Evolutionary conservation across 2,888 invertebrate genomes (phyloP), one percentile per base, ranked within the genome.

Genomic region (Patella pellucida): DNA sequence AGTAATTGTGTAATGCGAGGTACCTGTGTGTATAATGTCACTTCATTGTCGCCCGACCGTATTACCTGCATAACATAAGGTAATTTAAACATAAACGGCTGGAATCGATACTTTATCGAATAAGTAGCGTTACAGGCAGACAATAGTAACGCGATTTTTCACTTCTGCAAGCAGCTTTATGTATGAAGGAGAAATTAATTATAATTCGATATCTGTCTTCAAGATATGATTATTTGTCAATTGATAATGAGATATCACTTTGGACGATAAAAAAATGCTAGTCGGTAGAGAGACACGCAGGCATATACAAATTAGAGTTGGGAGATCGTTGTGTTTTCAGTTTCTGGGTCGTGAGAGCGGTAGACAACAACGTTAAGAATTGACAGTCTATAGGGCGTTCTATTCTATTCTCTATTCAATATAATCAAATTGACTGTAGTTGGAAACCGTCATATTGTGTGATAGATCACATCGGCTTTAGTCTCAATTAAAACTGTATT

Each of bases 191-290:
- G 62, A 62, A 23, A 62, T 62, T 62, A 62, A 62, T 62, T 62
- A 62, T 19, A 62, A 62, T 62, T 62, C 62, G 23, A 62, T 62
- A 62, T 62, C 62, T 23, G 62, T 62, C 19, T 62, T 62, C 23
- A 62, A 62, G 62, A 62, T 62, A 62, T 62, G 23, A 62, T 62
- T 62, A 62, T 62, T 62, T 62, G 62, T 62, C 62, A 62, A 62
- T 62, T 62, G 62, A 62, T 19, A 62, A 62, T 62, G 62, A 62
- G 62, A 62, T 62, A 62, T 62, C 62, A 62, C 23, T 62, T 62
- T 62, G 19, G 23, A 62, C 23, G 62, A 11, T 62, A 62, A 41
- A 41, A 41, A 41, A 41, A 41, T 41, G 41, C 41, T 41, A 41
- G 41, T 41, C 41, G 41, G 41, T 41, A 41, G 41, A 41, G 41